phyloP scores from a whole-genome alignment of 2,113 vertebrate genomes.

The Cacatua alba region DNA sequence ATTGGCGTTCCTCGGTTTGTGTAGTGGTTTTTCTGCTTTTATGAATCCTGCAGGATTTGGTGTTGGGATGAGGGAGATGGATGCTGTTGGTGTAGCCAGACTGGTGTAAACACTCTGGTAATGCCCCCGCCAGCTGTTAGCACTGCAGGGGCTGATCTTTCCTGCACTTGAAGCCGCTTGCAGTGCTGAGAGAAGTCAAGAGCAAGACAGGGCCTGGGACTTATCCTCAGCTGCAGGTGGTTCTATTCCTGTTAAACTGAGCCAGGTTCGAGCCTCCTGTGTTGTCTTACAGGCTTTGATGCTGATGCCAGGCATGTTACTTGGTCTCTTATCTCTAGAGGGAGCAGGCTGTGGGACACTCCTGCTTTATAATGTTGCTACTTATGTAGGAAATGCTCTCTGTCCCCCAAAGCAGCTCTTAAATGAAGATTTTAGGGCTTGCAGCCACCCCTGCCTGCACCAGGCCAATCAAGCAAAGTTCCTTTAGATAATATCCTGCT shows the following conservation, averaged over 20 bases:
- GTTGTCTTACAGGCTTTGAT: background rate
- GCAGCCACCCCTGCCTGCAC: background rate
- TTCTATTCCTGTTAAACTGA: background rate
- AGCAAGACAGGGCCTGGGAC: background rate
- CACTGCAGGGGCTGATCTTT: fast-evolving
- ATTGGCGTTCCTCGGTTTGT: fast-evolving
- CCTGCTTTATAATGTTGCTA: background rate
- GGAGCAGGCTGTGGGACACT: background rate
- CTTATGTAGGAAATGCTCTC: background rate
- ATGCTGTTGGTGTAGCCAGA: background rate
- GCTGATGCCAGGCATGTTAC: background rate
- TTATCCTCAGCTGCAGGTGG: background rate
- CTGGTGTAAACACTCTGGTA: background rate
- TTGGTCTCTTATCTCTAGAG: background rate
- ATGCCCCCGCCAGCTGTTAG: background rate
- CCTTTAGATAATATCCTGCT: background rate
- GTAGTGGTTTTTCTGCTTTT: background rate
- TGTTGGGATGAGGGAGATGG: background rate
- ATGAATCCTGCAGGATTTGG: background rate
- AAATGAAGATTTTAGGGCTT: background rate
- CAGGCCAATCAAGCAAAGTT: background rate
- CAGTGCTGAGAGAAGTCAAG: background rate
- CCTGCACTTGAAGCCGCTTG: background rate
- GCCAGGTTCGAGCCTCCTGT: background rate
- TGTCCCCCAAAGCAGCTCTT: background rate